Percentiles rank a stretch among this genome's conserved stretches.
Evolutionary conservation across 2,797 vertebrate genomes (phyloP).

Genomic region (Chiloscyllium punctatum): DNA sequence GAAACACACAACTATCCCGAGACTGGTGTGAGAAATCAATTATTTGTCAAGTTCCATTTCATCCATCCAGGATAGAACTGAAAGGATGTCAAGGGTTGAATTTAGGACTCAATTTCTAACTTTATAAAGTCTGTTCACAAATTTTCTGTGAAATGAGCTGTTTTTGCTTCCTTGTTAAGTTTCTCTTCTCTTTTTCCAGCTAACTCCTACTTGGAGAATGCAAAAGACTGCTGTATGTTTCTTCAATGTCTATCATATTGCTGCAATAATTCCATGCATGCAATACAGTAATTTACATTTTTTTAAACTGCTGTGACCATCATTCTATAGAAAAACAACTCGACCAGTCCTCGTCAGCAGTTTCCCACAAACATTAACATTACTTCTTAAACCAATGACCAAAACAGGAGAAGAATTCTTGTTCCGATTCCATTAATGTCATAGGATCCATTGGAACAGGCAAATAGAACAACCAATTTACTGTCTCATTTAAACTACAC

Average conservation of each 20-base stretch:
- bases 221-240: not conserved
- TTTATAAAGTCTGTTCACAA: not conserved
- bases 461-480: not conserved
- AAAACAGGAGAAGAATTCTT: not conserved
- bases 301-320: not conserved
- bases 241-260: not conserved
- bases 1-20: not conserved
- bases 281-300: not conserved
- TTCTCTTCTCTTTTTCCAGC: not conserved
- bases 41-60: not conserved
- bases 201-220: not conserved
- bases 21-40: constrained; percentile 18
- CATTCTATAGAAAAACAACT: not conserved
- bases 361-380: not conserved
- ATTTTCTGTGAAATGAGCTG: not conserved
- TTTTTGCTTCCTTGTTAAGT: not conserved
- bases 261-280: not conserved
- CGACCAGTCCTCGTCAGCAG: not conserved
- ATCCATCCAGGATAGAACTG: not conserved
- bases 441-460: not conserved
- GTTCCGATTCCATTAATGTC: not conserved
- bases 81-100: not conserved
- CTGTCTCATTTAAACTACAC: not conserved
- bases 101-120: constrained; percentile 7
- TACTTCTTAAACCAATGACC: not conserved